A percentile compares a stretch with the other conserved stretches of the same genome.
These are phyloP conservation scores for Eulithis testata DNA, from an alignment of 2,888 invertebrate species.

Conservation along the genomic window DNA sequence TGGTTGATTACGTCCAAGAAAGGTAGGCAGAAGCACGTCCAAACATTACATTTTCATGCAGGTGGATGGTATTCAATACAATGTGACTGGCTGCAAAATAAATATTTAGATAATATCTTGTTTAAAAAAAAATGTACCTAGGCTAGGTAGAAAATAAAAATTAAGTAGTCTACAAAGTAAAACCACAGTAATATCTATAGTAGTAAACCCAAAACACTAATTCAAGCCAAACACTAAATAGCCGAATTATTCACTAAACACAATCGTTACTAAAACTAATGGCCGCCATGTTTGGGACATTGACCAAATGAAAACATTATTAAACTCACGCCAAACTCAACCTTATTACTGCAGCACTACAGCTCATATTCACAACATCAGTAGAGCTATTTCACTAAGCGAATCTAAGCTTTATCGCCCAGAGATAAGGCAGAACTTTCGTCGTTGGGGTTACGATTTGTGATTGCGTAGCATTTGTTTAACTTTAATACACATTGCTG, in stretches of 20 bases:
- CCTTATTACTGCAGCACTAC: slow-evolving; percentile 41
- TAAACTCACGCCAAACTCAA: slow-evolving; percentile 43
- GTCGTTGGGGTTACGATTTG: slow-evolving; percentile 16
- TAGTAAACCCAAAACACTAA: slow-evolving; percentile 17
- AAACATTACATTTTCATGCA: too few relatives aligned
- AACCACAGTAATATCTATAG: not conserved
- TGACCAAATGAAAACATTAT: slow-evolving; percentile 45
- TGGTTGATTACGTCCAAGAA: too few relatives aligned
- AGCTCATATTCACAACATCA: slow-evolving; percentile 35
- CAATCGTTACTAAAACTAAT: slow-evolving; percentile 44
- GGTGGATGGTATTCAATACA: too few relatives aligned
- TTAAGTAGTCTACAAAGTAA: too few relatives aligned
- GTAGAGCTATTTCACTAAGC: not conserved
- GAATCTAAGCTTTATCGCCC: slow-evolving; percentile 27
- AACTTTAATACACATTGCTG: slow-evolving; percentile 42
- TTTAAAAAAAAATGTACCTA: too few relatives aligned
- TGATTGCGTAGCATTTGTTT: slow-evolving; percentile 34
- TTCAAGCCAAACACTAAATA: slow-evolving; percentile 27
- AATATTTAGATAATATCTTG: too few relatives aligned
- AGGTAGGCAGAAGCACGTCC: too few relatives aligned
- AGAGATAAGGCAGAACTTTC: slow-evolving; percentile 18
- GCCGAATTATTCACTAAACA: slow-evolving; percentile 40
- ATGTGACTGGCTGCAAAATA: too few relatives aligned
- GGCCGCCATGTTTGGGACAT: slow-evolving; percentile 28
- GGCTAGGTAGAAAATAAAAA: too few relatives aligned